phyloP scores from a whole-genome alignment of 2,888 invertebrate genomes.

The Spodoptera littoralis region DNA sequence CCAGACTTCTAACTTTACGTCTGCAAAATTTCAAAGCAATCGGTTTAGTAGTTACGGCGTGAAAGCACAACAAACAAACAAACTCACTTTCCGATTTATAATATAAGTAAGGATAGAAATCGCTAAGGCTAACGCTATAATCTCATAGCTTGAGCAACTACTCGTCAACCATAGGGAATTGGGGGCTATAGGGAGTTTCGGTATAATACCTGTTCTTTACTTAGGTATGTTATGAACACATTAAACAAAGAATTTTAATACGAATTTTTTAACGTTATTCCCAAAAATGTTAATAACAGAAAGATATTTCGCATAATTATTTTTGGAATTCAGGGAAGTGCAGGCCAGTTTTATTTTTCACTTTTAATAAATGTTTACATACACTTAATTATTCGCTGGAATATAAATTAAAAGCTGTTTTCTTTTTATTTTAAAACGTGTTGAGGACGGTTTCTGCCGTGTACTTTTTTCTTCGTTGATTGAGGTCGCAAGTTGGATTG shows the following conservation, averaged over 20 bases:
- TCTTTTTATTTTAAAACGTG: too few relatives aligned
- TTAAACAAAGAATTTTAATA: conserved; percentile 68
- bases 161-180: conserved; percentile 61
- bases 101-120: too few relatives aligned
- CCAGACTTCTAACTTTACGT: too few relatives aligned
- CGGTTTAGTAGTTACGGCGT: too few relatives aligned
- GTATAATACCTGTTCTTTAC: conserved; percentile 76
- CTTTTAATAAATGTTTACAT: neutral
- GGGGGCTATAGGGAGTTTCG: conserved; percentile 69
- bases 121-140: neutral
- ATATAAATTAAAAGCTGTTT: neutral
- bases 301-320: conserved; percentile 34
- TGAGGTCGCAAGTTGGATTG: too few relatives aligned
- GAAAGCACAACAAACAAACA: too few relatives aligned
- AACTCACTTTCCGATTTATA: too few relatives aligned
- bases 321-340: conserved; percentile 21
- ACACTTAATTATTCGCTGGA: neutral
- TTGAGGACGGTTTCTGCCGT: too few relatives aligned
- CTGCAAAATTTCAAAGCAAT: too few relatives aligned
- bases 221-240: conserved; percentile 63
- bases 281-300: conserved; percentile 45
- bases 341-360: conserved; percentile 1
- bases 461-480: too few relatives aligned
- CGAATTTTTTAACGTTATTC: conserved; percentile 61
- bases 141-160: conserved; percentile 58